Evolutionary conservation across 2,797 vertebrate species (phyloP).

Genomic region (Fundulus diaphanus): DNA sequence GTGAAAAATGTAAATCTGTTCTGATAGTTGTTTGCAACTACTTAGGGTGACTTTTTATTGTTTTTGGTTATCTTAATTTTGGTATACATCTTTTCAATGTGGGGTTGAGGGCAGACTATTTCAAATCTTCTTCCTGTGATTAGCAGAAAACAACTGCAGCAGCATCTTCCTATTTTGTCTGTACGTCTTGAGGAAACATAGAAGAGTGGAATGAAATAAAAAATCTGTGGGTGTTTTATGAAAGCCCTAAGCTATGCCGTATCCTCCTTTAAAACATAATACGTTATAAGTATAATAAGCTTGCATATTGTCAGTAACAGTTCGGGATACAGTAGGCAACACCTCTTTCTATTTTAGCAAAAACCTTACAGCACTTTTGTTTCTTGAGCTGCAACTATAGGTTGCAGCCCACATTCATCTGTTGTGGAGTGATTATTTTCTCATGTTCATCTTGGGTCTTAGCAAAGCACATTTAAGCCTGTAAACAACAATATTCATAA

Average conservation of each 20-base stretch:
- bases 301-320: slow-evolving; percentile 6
- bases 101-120: not conserved
- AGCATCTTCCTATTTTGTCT: slow-evolving; percentile 2
- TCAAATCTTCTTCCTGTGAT: not conserved
- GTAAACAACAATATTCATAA: not conserved
- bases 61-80: not conserved
- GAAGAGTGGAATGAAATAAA: slow-evolving; percentile 1
- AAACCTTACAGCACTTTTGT: slow-evolving; percentile 1
- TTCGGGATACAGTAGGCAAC: not conserved
- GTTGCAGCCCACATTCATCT: not conserved
- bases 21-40: not conserved
- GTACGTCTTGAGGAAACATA: not conserved
- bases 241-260: slow-evolving; percentile 18
- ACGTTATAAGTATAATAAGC: not conserved
- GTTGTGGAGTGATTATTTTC: too few relatives aligned
- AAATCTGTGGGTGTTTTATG: slow-evolving; percentile 24
- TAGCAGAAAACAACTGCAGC: not conserved
- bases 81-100: not conserved
- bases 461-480: not conserved
- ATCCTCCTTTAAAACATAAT: slow-evolving; percentile 9
- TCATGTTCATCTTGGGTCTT: too few relatives aligned
- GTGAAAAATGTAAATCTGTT: not conserved
- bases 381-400: not conserved
- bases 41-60: not conserved
- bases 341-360: slow-evolving; percentile 1